Percentiles rank a stretch among this genome's conserved stretches.
Conservation (phyloP, 2,113 vertebrate species). For the Perognathus longimembris region DNA sequence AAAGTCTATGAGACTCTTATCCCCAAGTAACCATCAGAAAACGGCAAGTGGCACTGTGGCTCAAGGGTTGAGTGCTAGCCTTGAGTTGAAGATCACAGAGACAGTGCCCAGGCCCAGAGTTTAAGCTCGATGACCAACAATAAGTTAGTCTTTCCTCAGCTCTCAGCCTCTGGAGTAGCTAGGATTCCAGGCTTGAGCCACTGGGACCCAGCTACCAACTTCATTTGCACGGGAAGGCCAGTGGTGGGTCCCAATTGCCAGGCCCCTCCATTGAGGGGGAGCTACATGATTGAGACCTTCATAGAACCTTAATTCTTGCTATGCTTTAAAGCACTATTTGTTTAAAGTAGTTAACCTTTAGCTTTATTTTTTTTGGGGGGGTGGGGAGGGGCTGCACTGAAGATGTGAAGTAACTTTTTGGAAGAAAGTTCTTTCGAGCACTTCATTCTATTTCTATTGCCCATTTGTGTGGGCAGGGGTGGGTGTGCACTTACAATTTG, state of each 20-base stretch:
- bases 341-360: slow-evolving; percentile 7
- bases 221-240: neutral
- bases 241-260: neutral
- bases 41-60: too few species aligned
- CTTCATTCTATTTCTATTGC: too few species aligned
- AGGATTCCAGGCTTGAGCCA: neutral
- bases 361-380: neutral
- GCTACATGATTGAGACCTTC: neutral
- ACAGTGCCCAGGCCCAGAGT: too few species aligned
- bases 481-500: slow-evolving; percentile 7
- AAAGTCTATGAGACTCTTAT: too few species aligned
- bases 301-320: neutral
- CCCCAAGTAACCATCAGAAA: too few species aligned
- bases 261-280: neutral
- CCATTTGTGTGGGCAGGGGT: neutral
- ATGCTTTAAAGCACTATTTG: slow-evolving; percentile 35
- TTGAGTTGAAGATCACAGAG: too few species aligned
- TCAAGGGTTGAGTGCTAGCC: too few species aligned
- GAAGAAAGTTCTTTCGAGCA: neutral
- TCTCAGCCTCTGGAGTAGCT: neutral
- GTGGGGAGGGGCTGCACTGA: neutral
- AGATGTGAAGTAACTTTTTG: slow-evolving; percentile 21
- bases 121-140: too few species aligned
- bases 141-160: too few species aligned
- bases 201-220: neutral